Base-by-base conservation (phyloP, 1,140 invertebrate genomes). In the Calliphora vicina region DNA sequence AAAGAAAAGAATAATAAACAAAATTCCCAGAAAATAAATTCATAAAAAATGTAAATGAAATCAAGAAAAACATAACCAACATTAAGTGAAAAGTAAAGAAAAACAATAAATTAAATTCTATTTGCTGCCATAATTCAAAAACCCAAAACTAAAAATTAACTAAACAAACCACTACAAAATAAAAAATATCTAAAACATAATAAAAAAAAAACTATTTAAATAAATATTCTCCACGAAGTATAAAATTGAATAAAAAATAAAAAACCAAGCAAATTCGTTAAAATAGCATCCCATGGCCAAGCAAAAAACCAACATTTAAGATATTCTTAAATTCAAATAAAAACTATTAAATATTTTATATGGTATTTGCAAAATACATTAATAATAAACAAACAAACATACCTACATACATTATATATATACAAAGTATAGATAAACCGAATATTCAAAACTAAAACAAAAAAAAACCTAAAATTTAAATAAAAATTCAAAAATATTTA, bases 301-400 rank as follows among this genome's bases (percentile, higher is more conserved):
- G 61, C 61, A 67, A 25, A 67, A 67, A 20, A 67, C 35, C 8
- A 35, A 35, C 5, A 35, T 35, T 67, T 67, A 67, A 67, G 61
- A 67, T 67, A 67, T 67, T 67, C 61, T 67, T 67, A 67, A 67
- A 67, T n/a, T 15, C 45, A 50, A 50, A 13, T 35, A 50, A 1
- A 50, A 50, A 50, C 13, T 50, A 50, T 17, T 50, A 17, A 50
- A 50, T 17, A 50, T 78, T 35, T 43, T 78, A 43, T n/a, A 76
- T 43, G 17, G 74, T 78, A 78, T 78, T 78, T 78, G 8, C 35
- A 78, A 78, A 78, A 45, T 78, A 78, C 74, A 23, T 17, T 45
- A 61, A 61, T 61, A 61, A 1, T 6, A 25, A 6, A 50, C 45
- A 8, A 8, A 35, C 5, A 35, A 35, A 29, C 2, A 35, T n/a